Evolutionary conservation across 2,797 vertebrate species (phyloP).

Genomic region (Poeciliopsis turneri): DNA sequence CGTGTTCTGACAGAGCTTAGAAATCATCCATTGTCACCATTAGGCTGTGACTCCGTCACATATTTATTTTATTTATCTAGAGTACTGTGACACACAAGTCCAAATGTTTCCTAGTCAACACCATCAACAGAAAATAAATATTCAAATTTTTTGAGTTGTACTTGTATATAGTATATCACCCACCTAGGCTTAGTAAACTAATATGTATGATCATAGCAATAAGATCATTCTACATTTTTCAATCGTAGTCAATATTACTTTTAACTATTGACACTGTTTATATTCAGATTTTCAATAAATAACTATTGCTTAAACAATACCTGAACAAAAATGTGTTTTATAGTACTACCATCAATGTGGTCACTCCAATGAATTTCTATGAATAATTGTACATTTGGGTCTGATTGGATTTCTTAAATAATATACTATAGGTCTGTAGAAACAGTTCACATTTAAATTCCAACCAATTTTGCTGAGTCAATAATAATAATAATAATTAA

Average conservation of each 20-base stretch:
- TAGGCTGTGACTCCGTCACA: too few relatives aligned
- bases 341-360: not conserved
- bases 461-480: slow-evolving; percentile 1
- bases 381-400: not conserved
- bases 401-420: not conserved
- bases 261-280: not conserved
- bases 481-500: slow-evolving; percentile 22
- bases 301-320: not conserved
- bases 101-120: too few relatives aligned
- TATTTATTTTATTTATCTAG: too few relatives aligned
- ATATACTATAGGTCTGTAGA: not conserved
- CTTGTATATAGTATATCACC: too few relatives aligned
- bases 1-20: not conserved
- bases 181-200: too few relatives aligned
- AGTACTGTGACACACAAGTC: too few relatives aligned
- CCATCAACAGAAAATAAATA: too few relatives aligned
- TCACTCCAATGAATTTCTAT: not conserved
- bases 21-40: not conserved
- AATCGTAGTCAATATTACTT: not conserved
- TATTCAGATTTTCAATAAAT: not conserved
- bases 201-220: not conserved
- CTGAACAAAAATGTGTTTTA: not conserved
- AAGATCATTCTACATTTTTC: not conserved
- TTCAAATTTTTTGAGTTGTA: too few relatives aligned
- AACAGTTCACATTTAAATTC: not conserved